phyloP scores from a whole-genome alignment of 2,113 vertebrate species.

The Perccottus glenii region DNA sequence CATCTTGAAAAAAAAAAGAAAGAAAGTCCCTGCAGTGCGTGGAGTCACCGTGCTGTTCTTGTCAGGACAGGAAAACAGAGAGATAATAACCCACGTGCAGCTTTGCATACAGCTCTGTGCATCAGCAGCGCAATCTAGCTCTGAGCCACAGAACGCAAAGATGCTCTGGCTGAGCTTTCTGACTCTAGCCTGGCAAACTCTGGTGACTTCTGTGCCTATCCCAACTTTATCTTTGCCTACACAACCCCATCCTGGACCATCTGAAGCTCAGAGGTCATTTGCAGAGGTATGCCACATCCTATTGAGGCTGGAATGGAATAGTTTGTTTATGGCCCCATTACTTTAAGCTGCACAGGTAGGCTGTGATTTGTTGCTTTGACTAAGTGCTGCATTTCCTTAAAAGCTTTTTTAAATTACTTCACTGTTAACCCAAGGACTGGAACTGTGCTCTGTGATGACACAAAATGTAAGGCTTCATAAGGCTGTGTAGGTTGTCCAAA shows the following conservation, averaged over 20 bases:
- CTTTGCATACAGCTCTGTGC: conserved; percentile 24
- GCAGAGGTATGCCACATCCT: conserved; percentile 58
- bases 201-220: conserved; percentile 30
- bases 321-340: background rate
- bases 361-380: background rate
- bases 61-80: conserved; percentile 51
- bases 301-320: background rate
- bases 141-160: conserved; percentile 20
- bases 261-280: conserved; percentile 58
- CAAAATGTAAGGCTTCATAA: too few relatives aligned
- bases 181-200: conserved; percentile 14
- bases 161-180: conserved; percentile 51
- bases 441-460: too few relatives aligned
- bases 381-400: conserved; percentile 5
- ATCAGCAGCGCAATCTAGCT: conserved; percentile 1
- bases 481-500: too few relatives aligned
- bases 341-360: background rate
- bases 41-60: conserved; percentile 39
- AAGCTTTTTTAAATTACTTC: background rate
- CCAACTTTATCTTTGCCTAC: background rate
- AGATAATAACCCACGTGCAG: conserved; percentile 43
- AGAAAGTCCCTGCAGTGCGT: background rate
- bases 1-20: background rate
- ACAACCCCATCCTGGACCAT: background rate
- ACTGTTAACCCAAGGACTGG: background rate